Conservation (phyloP, 2,113 vertebrate species). For the Dromas ardeola region DNA sequence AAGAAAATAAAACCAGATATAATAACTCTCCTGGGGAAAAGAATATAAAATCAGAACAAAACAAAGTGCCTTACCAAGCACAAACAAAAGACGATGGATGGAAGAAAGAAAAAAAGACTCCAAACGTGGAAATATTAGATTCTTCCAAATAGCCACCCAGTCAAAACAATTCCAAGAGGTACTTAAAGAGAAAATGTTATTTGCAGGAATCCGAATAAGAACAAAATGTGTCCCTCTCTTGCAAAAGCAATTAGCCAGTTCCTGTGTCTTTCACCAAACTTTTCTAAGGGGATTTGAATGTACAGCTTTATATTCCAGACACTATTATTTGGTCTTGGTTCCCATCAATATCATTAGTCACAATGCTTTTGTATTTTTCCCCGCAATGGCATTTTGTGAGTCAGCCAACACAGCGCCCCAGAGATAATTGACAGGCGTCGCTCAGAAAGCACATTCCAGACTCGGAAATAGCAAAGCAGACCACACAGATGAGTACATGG, state of each 20-base stretch:
- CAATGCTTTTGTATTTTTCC: background rate
- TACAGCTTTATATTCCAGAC: background rate
- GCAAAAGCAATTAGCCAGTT: background rate
- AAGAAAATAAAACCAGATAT: constrained; percentile 4
- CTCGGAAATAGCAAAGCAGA: background rate
- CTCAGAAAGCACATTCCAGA: background rate
- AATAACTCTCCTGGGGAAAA: background rate
- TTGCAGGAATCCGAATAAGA: background rate
- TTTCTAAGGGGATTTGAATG: background rate
- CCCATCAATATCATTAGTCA: constrained; percentile 33
- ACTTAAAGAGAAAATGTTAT: background rate
- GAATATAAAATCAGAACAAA: background rate
- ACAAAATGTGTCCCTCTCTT: background rate
- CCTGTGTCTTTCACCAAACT: background rate
- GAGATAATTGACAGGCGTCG: background rate
- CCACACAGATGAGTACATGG: background rate
- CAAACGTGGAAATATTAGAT: background rate
- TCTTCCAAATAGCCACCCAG: background rate
- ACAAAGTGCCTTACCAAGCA: background rate
- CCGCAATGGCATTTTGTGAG: background rate
- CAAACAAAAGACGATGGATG: background rate
- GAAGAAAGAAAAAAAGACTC: background rate
- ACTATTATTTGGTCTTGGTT: background rate
- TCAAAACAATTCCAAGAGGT: background rate
- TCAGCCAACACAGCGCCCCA: background rate